Evolutionary conservation across 2,888 invertebrate species (phyloP).

Genomic region (Syrista parreyssii): DNA sequence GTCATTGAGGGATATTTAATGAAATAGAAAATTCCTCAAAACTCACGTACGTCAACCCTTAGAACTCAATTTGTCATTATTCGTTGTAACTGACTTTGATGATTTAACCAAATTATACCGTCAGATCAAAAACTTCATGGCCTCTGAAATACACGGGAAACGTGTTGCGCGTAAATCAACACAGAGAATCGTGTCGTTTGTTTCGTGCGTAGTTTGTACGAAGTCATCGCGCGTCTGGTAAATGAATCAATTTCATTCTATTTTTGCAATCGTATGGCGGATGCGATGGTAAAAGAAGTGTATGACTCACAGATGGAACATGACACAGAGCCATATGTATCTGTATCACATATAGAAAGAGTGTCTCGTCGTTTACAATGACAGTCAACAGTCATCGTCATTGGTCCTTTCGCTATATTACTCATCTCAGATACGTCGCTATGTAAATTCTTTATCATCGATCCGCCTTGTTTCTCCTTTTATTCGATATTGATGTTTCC

Average conservation of each 20-base stretch:
- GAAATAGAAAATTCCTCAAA: background rate
- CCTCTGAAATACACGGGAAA: background rate
- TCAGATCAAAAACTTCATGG: background rate
- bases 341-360: background rate
- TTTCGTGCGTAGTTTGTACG: background rate
- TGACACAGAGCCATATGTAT: background rate
- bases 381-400: background rate
- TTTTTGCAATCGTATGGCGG: conserved; percentile 48
- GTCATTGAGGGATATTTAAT: background rate
- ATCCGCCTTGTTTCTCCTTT: background rate
- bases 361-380: background rate
- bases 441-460: background rate
- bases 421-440: background rate
- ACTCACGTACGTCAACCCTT: background rate
- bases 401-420: background rate
- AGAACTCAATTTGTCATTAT: background rate
- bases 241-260: conserved; percentile 56
- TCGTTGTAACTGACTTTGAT: background rate
- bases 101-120: background rate
- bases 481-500: background rate
- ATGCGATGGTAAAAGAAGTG: conserved; percentile 50
- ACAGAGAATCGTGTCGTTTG: background rate
- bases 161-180: background rate
- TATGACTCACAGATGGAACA: conserved; percentile 44
- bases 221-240: conserved; percentile 10